Evolutionary conservation across 2,888 invertebrate genomes (phyloP).

Genomic region (Trichopoda pennipes): DNA sequence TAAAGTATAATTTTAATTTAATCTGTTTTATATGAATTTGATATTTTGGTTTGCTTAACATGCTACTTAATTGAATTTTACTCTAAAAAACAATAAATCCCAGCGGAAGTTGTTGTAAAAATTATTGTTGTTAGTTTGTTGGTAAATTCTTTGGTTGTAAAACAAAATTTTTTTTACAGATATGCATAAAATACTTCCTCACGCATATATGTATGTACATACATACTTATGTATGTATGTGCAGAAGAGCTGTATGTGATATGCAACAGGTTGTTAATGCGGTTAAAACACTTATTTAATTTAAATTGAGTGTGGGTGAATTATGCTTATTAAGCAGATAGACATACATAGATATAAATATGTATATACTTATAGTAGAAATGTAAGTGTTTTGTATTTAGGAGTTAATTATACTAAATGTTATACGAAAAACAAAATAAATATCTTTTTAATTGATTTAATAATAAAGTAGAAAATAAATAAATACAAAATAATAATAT

Average conservation of each 20-base stretch:
- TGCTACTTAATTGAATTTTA: not conserved
- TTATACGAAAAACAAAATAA: not conserved
- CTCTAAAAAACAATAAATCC: not conserved
- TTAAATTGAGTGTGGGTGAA: slow-evolving; percentile 40
- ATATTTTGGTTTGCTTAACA: slow-evolving; percentile 21
- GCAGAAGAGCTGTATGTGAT: not conserved
- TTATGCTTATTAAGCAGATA: not conserved
- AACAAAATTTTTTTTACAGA: slow-evolving; percentile 31
- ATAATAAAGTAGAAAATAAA: no score
- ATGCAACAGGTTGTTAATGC: slow-evolving; percentile 54
- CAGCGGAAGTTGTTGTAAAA: slow-evolving; percentile 49
- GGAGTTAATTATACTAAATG: not conserved
- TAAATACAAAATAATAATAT: no score
- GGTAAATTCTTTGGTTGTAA: slow-evolving; percentile 30
- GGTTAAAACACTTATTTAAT: slow-evolving; percentile 27
- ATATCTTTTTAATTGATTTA: no score
- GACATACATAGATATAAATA: not conserved
- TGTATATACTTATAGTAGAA: not conserved
- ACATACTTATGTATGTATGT: not conserved
- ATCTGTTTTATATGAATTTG: no score
- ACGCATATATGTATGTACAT: not conserved
- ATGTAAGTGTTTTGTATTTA: not conserved
- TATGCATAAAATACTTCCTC: slow-evolving; percentile 3
- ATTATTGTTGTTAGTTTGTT: slow-evolving; percentile 33
- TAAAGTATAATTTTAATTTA: no score